Conservation (phyloP, 1,140 invertebrate genomes). For the Penaeus japonicus region DNA sequence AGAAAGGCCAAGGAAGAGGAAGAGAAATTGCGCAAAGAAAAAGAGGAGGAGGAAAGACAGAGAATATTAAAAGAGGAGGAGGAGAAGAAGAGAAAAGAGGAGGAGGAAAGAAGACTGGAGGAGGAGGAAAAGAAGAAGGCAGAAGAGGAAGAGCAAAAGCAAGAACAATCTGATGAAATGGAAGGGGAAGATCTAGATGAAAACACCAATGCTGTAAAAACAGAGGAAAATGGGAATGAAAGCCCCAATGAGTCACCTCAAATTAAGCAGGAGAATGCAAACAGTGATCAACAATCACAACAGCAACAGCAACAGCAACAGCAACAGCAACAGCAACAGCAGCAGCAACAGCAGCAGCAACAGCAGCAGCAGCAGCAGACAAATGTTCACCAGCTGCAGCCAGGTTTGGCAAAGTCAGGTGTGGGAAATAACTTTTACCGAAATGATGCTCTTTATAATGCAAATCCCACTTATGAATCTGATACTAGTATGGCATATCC, state of each 20-base stretch:
- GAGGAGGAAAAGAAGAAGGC: conserved; percentile 21
- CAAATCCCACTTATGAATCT: background rate
- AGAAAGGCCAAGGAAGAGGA: conserved; percentile 36
- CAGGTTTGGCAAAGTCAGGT: too few species aligned
- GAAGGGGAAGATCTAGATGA: conserved; percentile 17
- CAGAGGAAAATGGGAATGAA: background rate
- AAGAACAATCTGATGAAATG: conserved; percentile 2
- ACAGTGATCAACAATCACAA: background rate
- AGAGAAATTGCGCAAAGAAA: conserved; percentile 33
- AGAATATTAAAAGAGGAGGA: conserved; percentile 39
- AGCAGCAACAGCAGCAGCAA: background rate
- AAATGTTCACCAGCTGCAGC: too few species aligned
- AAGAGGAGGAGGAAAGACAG: conserved; percentile 43
- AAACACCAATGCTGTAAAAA: background rate
- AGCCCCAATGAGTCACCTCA: background rate
- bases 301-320: background rate
- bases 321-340: background rate
- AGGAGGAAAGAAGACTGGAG: conserved; percentile 28
- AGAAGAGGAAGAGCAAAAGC: conserved; percentile 24
- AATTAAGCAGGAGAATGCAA: background rate
- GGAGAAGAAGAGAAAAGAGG: conserved; percentile 22
- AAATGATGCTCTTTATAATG: background rate
- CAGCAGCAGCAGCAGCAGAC: background rate
- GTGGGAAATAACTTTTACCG: background rate
- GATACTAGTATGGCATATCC: conserved; percentile 19